Evolutionary conservation across 2,888 invertebrate genomes (phyloP), one percentile per base, ranked within the genome.

Genomic region (Monoplex corrugatus): DNA sequence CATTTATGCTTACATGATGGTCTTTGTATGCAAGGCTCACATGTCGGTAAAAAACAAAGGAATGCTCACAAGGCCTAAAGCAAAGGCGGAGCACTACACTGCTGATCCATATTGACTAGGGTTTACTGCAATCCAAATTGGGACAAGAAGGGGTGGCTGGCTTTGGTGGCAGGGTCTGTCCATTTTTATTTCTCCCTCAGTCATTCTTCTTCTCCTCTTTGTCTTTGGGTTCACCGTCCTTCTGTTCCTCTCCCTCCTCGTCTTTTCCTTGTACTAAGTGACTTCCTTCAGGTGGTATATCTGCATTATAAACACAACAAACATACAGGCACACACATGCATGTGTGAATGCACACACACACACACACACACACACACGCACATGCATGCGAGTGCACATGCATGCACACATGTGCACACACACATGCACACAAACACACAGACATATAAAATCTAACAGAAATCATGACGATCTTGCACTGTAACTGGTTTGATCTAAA

Each of bases 181-280:
- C 23, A 1, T 2, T 68, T 68, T 16, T 68, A 23, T 63, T 28
- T 63, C 23, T 63, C 63, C 68, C 32, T 28, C 68, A 80, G 43
- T 80, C 78, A 43, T 80, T 80, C 10, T 80, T 80, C 78, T 80
- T 80, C 43, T 80, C 78, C 43, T 80, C 78, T 80, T 28, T 40
- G 78, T 28, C 23, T 43, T 80, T 80, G 0, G 78, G 43, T 3
- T 80, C 78, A 2, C 40, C 78, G 28, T 80, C 78, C 28, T 10
- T 28, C 28, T 57, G 10, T 50, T 50, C 50, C 16, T 50, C 50
- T 16, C 6, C 78, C 78, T 78, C n/a, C 19, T 5, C 78, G 40
- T 78, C 43, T 28, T 28, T 43, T 40, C 23, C 78, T 80, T 43
- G 23, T 13, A 28, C 23, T 10, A 43, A 28, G 40, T 23, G 28